phyloP scores from a whole-genome alignment of 1,140 invertebrate species.

The Bombus superbus region DNA sequence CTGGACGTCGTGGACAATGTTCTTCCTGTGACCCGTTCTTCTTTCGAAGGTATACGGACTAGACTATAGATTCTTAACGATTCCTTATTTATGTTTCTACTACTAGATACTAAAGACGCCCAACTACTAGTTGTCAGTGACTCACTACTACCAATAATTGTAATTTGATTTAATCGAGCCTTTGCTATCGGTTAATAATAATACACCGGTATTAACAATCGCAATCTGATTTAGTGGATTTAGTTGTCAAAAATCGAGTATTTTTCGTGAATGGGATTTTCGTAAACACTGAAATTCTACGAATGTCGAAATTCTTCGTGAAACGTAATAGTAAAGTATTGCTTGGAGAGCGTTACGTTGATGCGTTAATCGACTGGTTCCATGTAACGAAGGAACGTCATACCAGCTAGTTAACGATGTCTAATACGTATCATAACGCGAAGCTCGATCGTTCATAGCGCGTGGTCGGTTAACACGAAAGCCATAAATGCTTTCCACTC shows the following conservation, averaged over 20 bases:
- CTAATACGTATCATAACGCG: conserved; percentile 26
- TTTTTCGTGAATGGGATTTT: too few species aligned
- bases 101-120: too few species aligned
- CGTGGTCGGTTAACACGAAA: conserved; percentile 19
- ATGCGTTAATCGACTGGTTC: not conserved
- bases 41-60: conserved; percentile 47
- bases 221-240: not conserved
- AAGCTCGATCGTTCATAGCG: conserved; percentile 18
- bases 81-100: not conserved
- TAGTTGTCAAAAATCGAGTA: not conserved
- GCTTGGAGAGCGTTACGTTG: not conserved
- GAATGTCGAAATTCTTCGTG: too few species aligned
- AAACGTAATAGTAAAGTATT: too few species aligned
- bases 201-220: too few species aligned
- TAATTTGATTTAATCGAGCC: too few species aligned
- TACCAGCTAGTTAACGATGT: not conserved
- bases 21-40: conserved; percentile 45
- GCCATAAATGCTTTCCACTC: conserved; percentile 62
- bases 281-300: too few species aligned
- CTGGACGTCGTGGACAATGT: conserved; percentile 60
- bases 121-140: not conserved
- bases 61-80: not conserved
- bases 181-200: too few species aligned
- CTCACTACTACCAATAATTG: not conserved
- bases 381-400: conserved; percentile 6